These are phyloP conservation scores for Platorchestia sp. DNA, from an alignment of 1,140 invertebrate species.

Conservation along the genomic window DNA sequence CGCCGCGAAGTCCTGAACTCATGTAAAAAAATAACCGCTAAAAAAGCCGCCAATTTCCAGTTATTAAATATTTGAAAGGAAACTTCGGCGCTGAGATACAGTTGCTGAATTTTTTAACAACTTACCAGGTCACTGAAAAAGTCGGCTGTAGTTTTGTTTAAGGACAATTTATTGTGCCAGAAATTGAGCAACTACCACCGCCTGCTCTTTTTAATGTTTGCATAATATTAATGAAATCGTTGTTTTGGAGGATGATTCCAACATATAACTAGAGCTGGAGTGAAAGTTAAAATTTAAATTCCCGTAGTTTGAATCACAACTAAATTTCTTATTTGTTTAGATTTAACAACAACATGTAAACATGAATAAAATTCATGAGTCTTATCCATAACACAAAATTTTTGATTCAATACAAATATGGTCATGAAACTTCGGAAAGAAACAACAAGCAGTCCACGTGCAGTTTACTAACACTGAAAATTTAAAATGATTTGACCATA, in stretches of 20 bases:
- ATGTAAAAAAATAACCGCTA: background rate
- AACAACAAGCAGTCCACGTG: too few species aligned
- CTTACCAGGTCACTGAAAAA: background rate
- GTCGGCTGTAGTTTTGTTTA: background rate
- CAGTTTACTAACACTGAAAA: too few species aligned
- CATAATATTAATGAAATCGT: background rate
- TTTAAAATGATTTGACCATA: too few species aligned
- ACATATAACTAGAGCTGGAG: too few species aligned
- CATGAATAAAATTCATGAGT: too few species aligned
- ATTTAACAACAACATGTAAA: too few species aligned
- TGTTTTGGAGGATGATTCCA: background rate
- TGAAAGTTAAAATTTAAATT: too few species aligned
- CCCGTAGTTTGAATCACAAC: too few species aligned
- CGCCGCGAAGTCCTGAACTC: background rate
- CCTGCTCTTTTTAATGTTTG: background rate
- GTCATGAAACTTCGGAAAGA: too few species aligned
- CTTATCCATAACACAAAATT: too few species aligned
- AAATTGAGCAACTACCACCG: background rate
- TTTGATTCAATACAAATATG: too few species aligned
- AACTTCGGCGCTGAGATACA: conserved; percentile 45
- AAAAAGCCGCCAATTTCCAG: background rate
- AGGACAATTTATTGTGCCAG: background rate
- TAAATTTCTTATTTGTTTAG: too few species aligned
- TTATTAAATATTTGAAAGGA: conserved; percentile 54
- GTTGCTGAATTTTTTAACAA: conserved; percentile 19